These are phyloP conservation scores for Mohoua ochrocephala DNA, from an alignment of 2,113 vertebrate genomes.

Conservation along the genomic window DNA sequence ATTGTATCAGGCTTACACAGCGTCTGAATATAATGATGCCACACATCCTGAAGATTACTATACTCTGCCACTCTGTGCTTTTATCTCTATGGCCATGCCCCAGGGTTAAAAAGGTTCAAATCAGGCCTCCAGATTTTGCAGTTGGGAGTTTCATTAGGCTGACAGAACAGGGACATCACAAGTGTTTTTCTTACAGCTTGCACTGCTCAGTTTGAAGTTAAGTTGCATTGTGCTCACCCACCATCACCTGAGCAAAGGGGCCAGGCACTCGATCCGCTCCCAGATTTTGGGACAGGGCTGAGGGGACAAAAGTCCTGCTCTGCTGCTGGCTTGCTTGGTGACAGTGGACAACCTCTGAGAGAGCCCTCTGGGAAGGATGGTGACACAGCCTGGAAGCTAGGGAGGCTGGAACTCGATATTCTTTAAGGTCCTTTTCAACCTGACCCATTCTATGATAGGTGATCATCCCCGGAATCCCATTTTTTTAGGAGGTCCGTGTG, in stretches of 20 bases:
- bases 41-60: neutral
- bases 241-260: neutral
- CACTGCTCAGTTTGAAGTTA: neutral
- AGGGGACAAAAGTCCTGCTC: neutral
- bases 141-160: neutral
- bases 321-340: neutral
- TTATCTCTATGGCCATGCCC: neutral
- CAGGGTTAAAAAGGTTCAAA: neutral
- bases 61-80: neutral
- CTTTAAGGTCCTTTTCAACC: neutral
- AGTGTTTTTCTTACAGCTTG: neutral
- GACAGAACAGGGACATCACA: neutral
- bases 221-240: neutral
- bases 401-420: neutral
- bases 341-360: neutral
- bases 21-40: neutral
- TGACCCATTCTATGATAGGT: neutral
- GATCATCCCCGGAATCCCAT: neutral
- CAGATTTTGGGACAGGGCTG: fast-evolving
- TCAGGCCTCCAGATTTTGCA: neutral
- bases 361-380: neutral
- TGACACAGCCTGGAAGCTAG: neutral
- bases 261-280: neutral
- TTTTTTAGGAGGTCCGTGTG: neutral
- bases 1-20: neutral